Conservation (phyloP, 2,888 invertebrate genomes). For the Phalera bucephala region DNA sequence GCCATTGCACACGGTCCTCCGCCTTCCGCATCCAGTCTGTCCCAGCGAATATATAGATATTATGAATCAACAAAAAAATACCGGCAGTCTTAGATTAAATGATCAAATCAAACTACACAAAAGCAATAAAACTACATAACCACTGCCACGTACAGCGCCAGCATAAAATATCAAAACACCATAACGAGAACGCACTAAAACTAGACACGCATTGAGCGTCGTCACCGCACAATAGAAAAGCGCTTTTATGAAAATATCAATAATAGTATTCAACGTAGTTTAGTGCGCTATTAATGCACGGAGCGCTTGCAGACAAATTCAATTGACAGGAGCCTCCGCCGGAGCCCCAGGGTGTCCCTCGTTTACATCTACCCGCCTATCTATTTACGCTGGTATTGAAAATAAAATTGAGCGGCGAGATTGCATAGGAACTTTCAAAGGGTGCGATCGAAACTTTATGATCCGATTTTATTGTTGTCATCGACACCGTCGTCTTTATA, state of each 20-base stretch:
- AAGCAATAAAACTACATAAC: constrained; percentile 51
- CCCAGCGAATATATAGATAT: no score
- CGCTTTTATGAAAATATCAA: constrained; percentile 71
- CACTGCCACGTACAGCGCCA: constrained; percentile 40
- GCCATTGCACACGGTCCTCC: no score
- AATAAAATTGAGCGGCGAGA: constrained; percentile 74
- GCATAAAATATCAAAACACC: constrained; percentile 58
- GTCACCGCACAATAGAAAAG: constrained; percentile 56
- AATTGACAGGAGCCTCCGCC: constrained; percentile 74
- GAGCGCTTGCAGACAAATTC: constrained; percentile 80
- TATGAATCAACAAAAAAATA: constrained; percentile 10
- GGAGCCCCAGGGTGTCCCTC: constrained; percentile 69
- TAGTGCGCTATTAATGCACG: constrained; percentile 74
- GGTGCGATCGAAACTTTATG: constrained; percentile 68
- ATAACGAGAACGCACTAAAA: constrained; percentile 59
- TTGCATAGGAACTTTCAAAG: constrained; percentile 69
- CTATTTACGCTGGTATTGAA: constrained; percentile 72
- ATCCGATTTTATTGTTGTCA: constrained; percentile 70
- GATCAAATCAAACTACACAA: constrained; percentile 49
- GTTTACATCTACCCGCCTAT: constrained; percentile 69
- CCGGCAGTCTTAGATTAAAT: constrained; percentile 44
- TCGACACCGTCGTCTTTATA: constrained; percentile 57
- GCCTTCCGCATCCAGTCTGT: no score
- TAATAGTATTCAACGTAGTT: constrained; percentile 71
- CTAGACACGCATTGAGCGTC: constrained; percentile 50